phyloP scores from a whole-genome alignment of 2,113 vertebrate genomes.

The Propithecus coquereli region DNA sequence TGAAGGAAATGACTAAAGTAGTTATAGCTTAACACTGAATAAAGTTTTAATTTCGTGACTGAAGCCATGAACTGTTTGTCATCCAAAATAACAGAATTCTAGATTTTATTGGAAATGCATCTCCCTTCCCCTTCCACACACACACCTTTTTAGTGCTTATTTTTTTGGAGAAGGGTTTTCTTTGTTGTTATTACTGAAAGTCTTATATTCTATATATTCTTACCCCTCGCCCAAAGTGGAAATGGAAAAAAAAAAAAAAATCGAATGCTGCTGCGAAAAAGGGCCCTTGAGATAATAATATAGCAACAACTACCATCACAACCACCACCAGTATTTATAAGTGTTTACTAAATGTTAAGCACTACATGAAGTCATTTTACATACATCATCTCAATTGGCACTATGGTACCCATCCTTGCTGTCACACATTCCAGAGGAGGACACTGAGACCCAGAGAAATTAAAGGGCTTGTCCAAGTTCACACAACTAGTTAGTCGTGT shows the following conservation, averaged over 20 bases:
- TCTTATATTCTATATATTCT: background rate
- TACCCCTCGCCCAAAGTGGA: background rate
- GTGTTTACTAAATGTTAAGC: background rate
- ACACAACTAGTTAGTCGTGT: background rate
- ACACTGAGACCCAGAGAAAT: background rate
- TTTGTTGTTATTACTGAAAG: background rate
- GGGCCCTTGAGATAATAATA: background rate
- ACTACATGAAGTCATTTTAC: background rate
- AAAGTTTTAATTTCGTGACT: background rate
- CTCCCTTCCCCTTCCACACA: background rate
- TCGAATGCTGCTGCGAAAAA: background rate
- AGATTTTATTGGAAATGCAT: background rate
- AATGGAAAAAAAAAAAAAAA: background rate
- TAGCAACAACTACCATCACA: background rate
- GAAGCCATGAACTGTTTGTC: background rate
- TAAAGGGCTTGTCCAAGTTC: background rate
- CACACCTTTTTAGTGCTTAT: background rate
- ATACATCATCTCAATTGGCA: background rate
- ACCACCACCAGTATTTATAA: background rate
- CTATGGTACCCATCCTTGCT: background rate
- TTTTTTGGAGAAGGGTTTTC: background rate
- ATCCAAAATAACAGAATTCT: slow-evolving; percentile 4
- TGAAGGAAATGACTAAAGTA: background rate
- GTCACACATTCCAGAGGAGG: background rate
- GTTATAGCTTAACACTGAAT: background rate